phyloP scores from a whole-genome alignment of 1,140 invertebrate species.

The Cylas formicarius region DNA sequence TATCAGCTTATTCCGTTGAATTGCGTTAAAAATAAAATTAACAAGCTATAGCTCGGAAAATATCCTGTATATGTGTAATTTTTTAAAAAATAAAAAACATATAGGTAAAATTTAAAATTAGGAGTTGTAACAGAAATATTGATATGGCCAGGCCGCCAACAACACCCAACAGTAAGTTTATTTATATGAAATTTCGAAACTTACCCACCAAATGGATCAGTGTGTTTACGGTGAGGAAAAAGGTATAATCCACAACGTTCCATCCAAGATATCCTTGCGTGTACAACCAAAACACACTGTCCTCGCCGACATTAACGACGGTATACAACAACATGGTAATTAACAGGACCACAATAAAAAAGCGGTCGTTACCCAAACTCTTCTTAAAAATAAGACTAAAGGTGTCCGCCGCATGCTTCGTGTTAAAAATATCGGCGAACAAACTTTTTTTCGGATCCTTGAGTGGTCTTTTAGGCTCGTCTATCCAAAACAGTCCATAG shows the following conservation, averaged over 20 bases:
- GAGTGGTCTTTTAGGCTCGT: slow-evolving; percentile 30
- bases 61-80: too few relatives aligned
- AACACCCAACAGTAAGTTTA: slow-evolving; percentile 2
- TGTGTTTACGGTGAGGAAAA: slow-evolving; percentile 29
- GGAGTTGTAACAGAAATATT: too few relatives aligned
- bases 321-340: slow-evolving; percentile 29
- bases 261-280: slow-evolving; percentile 26
- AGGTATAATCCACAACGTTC: slow-evolving; percentile 30
- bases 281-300: slow-evolving; percentile 28
- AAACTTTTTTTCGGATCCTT: slow-evolving; percentile 21
- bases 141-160: too few relatives aligned
- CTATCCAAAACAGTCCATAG: slow-evolving; percentile 36
- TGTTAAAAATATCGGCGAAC: slow-evolving; percentile 36
- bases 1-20: too few relatives aligned
- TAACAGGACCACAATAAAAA: slow-evolving; percentile 28
- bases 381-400: slow-evolving; percentile 34
- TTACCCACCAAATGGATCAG: slow-evolving; percentile 36
- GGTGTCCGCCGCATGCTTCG: slow-evolving; percentile 34
- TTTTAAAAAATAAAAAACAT: too few relatives aligned
- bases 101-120: too few relatives aligned
- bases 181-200: slow-evolving; percentile 10
- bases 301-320: slow-evolving; percentile 30
- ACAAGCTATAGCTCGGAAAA: too few relatives aligned
- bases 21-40: too few relatives aligned
- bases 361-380: slow-evolving; percentile 25